These are phyloP conservation scores for Mythimna impura DNA, from an alignment of 2,888 invertebrate genomes.

Conservation along the genomic window DNA sequence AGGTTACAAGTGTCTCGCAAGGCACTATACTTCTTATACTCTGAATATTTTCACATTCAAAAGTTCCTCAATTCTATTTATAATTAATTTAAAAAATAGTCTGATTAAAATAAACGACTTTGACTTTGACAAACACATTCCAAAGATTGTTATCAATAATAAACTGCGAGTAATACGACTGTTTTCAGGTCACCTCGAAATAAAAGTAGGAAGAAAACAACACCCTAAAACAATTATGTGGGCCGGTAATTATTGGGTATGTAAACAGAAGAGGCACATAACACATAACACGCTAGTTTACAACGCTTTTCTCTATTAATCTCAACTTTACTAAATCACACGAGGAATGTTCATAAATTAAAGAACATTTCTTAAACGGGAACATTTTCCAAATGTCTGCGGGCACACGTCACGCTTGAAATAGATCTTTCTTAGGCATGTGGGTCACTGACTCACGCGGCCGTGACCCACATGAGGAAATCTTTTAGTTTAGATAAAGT, in stretches of 20 bases:
- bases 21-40: neutral
- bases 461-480: conserved; percentile 60
- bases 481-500: conserved; percentile 30
- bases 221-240: conserved; percentile 37
- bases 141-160: conserved; percentile 24
- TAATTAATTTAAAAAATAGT: neutral
- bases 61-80: neutral
- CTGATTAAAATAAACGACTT: conserved; percentile 32
- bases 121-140: conserved; percentile 35
- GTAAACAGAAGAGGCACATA: conserved; percentile 38
- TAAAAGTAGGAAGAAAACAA: conserved; percentile 57
- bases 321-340: conserved; percentile 48
- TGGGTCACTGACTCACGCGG: conserved; percentile 52
- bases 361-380: conserved; percentile 37
- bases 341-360: conserved; percentile 59
- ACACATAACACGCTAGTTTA: conserved; percentile 34
- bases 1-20: neutral
- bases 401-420: conserved; percentile 39
- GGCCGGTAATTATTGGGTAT: conserved; percentile 48
- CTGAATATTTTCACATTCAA: neutral
- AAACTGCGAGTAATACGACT: conserved; percentile 12
- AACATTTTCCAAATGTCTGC: conserved; percentile 54
- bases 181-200: conserved; percentile 35
- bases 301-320: conserved; percentile 42
- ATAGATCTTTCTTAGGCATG: conserved; percentile 49